These are phyloP conservation scores for Drosophila anomelani DNA, from an alignment of 2,888 invertebrate genomes.

Conservation along the genomic window DNA sequence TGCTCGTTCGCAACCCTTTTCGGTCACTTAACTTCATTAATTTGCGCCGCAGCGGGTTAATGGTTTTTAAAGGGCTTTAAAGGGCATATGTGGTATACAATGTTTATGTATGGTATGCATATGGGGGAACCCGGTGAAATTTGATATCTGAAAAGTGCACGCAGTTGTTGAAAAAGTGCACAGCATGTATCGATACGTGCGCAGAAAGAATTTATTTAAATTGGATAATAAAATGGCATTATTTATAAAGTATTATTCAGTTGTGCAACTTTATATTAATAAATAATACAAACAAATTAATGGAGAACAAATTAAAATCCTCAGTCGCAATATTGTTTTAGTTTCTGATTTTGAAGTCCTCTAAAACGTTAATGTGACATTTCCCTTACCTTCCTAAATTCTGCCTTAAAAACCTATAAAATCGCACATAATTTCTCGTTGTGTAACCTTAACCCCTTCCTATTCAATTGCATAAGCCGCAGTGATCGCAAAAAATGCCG, in stretches of 20 bases:
- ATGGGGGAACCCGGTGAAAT: constrained; percentile 52
- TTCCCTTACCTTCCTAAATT: not conserved
- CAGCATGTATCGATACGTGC: constrained; percentile 53
- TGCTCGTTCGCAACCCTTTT: constrained; percentile 13
- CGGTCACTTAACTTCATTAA: constrained; percentile 63
- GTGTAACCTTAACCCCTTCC: constrained; percentile 5
- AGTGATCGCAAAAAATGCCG: constrained; percentile 42
- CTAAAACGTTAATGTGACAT: not conserved
- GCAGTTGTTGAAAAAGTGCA: constrained; percentile 71
- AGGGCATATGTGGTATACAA: constrained; percentile 62
- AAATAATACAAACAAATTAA: not conserved
- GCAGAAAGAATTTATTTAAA: not conserved
- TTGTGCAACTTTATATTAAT: not conserved
- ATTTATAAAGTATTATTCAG: not conserved
- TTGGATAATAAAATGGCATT: not conserved
- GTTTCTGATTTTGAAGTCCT: too few relatives aligned
- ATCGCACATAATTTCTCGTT: not conserved
- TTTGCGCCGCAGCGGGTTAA: constrained; percentile 58
- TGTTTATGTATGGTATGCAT: not conserved
- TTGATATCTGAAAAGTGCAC: constrained; percentile 55
- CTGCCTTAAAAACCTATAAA: not conserved
- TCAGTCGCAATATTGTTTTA: too few relatives aligned
- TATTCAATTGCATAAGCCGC: constrained; percentile 71
- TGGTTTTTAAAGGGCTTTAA: constrained; percentile 74
- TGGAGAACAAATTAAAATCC: not conserved